phyloP scores from a whole-genome alignment of 2,113 vertebrate genomes.

The Chaetodon trifascialis region DNA sequence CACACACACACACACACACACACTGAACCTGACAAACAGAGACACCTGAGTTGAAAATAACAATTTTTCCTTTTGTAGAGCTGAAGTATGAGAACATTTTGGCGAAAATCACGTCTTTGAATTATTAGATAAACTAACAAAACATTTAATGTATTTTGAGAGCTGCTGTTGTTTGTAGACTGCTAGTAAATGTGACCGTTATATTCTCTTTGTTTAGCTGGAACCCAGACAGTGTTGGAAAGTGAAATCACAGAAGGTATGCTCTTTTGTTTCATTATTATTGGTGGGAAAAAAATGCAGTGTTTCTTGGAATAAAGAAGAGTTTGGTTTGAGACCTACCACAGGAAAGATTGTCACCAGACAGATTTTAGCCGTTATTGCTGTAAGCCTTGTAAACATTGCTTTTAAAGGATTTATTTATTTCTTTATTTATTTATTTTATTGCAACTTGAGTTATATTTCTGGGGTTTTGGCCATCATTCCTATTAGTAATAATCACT shows the following conservation, averaged over 20 bases:
- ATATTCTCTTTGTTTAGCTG: slow-evolving; percentile 59
- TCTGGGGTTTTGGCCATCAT: too few relatives aligned
- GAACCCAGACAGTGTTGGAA: slow-evolving; percentile 70
- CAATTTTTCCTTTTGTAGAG: background rate
- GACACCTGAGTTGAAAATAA: background rate
- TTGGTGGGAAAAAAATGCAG: too few relatives aligned
- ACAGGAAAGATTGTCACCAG: background rate
- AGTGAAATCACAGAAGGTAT: slow-evolving; percentile 74
- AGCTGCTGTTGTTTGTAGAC: background rate
- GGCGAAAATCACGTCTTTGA: background rate
- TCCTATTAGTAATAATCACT: too few relatives aligned
- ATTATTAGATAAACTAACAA: background rate
- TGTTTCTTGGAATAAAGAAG: background rate
- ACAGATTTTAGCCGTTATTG: background rate
- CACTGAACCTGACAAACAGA: background rate
- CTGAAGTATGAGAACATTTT: background rate
- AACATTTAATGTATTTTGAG: background rate
- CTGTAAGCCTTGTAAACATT: background rate
- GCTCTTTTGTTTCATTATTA: background rate
- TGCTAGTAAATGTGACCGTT: background rate
- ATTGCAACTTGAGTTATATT: too few relatives aligned
- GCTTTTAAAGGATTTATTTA: background rate
- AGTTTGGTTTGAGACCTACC: background rate
- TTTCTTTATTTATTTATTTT: too few relatives aligned
- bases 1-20: background rate